Percentiles rank a stretch among this genome's conserved stretches.
Conservation (phyloP, 2,113 vertebrate species). For the Chunga burmeisteri region DNA sequence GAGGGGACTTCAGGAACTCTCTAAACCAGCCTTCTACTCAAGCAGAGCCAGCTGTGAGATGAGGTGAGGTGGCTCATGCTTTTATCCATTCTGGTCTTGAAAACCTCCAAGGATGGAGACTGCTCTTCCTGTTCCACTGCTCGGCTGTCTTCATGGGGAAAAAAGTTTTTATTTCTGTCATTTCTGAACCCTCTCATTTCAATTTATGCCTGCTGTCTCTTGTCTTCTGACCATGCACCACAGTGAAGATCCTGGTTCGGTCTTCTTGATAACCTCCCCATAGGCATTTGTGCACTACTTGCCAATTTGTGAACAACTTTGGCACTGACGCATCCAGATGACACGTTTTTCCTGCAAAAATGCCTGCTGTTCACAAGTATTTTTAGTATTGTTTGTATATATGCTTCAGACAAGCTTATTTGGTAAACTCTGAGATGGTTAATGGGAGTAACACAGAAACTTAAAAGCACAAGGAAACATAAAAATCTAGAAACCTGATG, state of each 20-base stretch:
- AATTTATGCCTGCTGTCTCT: background rate
- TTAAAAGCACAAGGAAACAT: background rate
- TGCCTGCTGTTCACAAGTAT: background rate
- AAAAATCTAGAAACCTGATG: background rate
- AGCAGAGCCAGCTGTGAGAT: background rate
- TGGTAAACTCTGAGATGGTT: background rate
- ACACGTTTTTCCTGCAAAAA: background rate
- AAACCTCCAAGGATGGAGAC: background rate
- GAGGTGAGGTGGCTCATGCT: background rate
- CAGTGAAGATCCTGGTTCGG: background rate
- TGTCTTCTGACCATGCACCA: background rate
- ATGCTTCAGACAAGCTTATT: background rate
- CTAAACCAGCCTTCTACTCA: background rate
- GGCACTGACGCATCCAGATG: background rate
- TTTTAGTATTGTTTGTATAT: background rate
- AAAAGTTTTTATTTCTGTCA: background rate
- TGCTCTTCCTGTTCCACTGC: background rate
- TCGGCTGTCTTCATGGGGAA: background rate
- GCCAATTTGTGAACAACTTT: background rate
- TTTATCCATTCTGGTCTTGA: background rate
- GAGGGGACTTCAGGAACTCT: background rate
- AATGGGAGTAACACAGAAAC: background rate
- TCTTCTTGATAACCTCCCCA: background rate
- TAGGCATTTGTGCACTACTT: background rate
- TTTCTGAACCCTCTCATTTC: background rate